Percentiles rank a stretch among this genome's conserved stretches.
These are phyloP conservation scores for Oedothorax gibbosus DNA, from an alignment of 1,140 invertebrate species.

Conservation along the genomic window DNA sequence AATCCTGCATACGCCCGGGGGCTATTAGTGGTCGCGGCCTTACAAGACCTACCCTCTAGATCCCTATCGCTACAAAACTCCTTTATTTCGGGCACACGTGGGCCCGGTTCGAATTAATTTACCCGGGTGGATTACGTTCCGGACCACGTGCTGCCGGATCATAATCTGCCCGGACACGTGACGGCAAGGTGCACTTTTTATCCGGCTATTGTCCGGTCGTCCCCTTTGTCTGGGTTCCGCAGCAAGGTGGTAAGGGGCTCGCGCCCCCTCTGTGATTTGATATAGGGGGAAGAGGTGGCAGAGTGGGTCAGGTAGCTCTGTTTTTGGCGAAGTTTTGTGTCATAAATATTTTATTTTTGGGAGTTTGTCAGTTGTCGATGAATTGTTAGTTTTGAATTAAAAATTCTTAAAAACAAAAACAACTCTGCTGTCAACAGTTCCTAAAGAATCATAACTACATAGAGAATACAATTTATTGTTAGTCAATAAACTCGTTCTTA, in stretches of 20 bases:
- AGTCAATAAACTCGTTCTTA: no score
- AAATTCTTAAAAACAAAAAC: no score
- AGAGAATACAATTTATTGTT: no score
- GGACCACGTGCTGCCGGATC: constrained; percentile 43
- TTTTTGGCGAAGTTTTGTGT: background rate
- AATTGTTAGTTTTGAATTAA: no score
- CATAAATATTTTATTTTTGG: no score
- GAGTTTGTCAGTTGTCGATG: no score
- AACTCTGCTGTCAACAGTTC: no score
- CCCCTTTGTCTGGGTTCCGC: background rate
- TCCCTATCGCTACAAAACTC: constrained; percentile 18
- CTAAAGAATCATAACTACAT: no score
- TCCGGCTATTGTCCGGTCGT: constrained; percentile 21
- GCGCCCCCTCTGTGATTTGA: constrained; percentile 32
- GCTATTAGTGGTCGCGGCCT: constrained; percentile 41
- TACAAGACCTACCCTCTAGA: constrained; percentile 14
- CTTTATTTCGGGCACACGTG: constrained; percentile 27
- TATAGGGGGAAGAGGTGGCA: constrained; percentile 12
- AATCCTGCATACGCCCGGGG: background rate
- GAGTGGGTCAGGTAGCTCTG: background rate
- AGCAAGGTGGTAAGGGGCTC: constrained; percentile 8
- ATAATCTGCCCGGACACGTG: constrained; percentile 45
- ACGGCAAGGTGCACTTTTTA: constrained; percentile 36
- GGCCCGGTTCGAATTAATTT: constrained; percentile 55
- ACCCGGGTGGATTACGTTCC: constrained; percentile 47